Conservation (phyloP, 2,797 vertebrate species). For the Fratercula arctica region DNA sequence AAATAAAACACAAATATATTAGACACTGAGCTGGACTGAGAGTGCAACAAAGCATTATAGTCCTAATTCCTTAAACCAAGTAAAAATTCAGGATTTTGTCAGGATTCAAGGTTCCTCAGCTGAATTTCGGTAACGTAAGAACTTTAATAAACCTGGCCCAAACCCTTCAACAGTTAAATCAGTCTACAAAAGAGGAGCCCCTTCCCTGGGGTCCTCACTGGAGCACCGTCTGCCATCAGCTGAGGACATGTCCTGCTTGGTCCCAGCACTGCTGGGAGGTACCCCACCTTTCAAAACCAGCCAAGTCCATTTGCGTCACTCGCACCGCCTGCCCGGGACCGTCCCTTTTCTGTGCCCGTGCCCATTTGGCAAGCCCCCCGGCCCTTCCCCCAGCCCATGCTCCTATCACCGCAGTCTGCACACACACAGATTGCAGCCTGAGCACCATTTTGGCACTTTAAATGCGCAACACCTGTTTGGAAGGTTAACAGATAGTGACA, state of each 20-base stretch:
- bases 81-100: neutral
- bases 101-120: neutral
- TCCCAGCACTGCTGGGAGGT: accelerated
- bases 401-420: neutral
- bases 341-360: neutral
- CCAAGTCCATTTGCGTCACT: slow-evolving; percentile 13
- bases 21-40: neutral
- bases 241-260: neutral
- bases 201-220: neutral
- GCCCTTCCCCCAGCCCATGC: neutral
- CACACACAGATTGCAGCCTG: neutral
- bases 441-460: slow-evolving; percentile 5
- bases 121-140: neutral
- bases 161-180: neutral
- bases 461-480: slow-evolving; percentile 8
- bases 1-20: neutral
- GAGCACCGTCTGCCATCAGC: neutral
- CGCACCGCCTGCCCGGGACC: accelerated
- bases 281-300: neutral
- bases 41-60: neutral
- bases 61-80: neutral
- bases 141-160: neutral
- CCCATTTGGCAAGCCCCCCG: neutral
- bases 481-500: slow-evolving; percentile 59
- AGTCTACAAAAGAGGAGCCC: neutral